Base-by-base conservation (phyloP, 2,888 invertebrate species). In the Cataglyphis rosenhaueri region DNA sequence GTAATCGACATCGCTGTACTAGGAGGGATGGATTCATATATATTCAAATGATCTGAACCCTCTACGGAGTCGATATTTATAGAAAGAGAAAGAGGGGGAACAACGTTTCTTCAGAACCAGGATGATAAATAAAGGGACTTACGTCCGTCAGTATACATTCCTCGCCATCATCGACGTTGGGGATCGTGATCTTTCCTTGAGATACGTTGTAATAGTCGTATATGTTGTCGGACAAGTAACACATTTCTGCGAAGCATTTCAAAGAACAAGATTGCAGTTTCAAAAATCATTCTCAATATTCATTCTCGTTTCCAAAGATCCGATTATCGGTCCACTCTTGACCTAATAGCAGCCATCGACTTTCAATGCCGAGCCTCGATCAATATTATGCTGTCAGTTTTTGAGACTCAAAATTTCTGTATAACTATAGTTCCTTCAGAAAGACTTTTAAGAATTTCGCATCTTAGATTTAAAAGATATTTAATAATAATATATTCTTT, bases 141-240 rank as follows among this genome's bases (percentile, higher is more conserved):
- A 98, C 98, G 96, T 98, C 98, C 92, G 98, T 98, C 93, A 98
- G 96, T 86, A 87, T 44, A 96, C 97, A 97, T 97, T 99, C 99
- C 95, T 99, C 99, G 94, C 96, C 97, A 95, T 99, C 99, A 96
- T 99, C 98, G 93, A 99, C 97, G 95, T 96, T 97, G 94, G 99
- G 98, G 95, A 99, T 99, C 93, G 97, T 97, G 95, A 97, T 97
- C 96, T 99, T 99, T 96, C 99, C 99, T 97, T 99, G 99, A 94
- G 99, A 96, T 94, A 99, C 98, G 97, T 97, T 98, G 96, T 96
- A 95, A 96, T 99, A 99, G 96, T 98, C 98, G 96, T 97, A 96
- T 96, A 99, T 97, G 96, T 99, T 97, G 95, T 98, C 96, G 93
- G 96, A 96, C 94, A 99, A 97, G 92, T 96, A 93, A 96, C 98